Base-by-base conservation (phyloP, 2,113 vertebrate genomes). In the Rhinoderma darwinii region DNA sequence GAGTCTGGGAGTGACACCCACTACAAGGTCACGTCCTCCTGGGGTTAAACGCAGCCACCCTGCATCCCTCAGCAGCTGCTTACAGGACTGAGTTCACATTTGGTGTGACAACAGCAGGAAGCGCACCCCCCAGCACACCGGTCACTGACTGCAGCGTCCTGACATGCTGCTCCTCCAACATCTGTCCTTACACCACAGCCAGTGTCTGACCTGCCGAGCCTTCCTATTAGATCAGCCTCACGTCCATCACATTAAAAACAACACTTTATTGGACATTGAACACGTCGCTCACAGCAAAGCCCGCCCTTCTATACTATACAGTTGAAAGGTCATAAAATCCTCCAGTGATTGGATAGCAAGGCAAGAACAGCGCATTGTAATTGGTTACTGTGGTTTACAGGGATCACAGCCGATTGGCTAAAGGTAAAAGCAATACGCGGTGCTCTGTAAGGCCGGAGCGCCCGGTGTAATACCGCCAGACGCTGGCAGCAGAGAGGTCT, bases 11-110 rank as follows among this genome's bases (percentile, higher is more conserved):
- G 77, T 27, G 85, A 86, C 47, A 44, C 47, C 37, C 68, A 15
- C 32, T 20, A 50, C 85, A 87, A 87, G 85, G 85, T 87, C 85
- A 87, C 68, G 77, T 39, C 63, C 56, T 59, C 25, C 47, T 0
- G 22, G 61, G 35, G 61, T 0, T 43, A 22, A 18, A 12, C 2
- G 14, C 41, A 37, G 30, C 25, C 37, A 22, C 27, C 1, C 18
- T 11, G 17, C 11, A 4, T 5, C 37, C 6, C 37, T 25, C 35
- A 7, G 35, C 78, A 15, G 56, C 32, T 56, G 32, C 22, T 14
- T 14, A 7, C 51, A 82, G 56, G 25, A 17, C 37, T 1, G 54
- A 20, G 35, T 56, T 1, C 10, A 14, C 25, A 18, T 5, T 25
- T 0, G 6, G 25, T 12, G 17, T 54, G 35, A 12, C 41, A 20